Evolutionary conservation across 2,113 vertebrate genomes (phyloP).

Genomic region (Trochalopteron elliotii): DNA sequence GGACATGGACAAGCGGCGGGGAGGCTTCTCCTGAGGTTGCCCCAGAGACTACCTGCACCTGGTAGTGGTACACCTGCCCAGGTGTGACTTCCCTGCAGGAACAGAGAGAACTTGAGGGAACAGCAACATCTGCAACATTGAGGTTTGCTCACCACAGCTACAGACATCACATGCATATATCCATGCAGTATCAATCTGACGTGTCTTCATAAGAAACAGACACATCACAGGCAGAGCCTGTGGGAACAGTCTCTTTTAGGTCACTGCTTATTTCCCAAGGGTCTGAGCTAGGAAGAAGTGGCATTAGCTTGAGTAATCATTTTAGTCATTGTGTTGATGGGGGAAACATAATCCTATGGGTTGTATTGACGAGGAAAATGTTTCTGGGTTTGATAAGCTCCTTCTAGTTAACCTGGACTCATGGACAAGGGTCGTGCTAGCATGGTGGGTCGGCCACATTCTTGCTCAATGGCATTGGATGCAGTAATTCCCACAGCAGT

Average conservation of each 20-base stretch:
- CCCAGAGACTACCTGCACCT: conserved; percentile 82
- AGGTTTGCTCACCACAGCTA: not conserved
- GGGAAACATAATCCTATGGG: not conserved
- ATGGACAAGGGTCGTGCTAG: not conserved
- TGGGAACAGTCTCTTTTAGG: not conserved
- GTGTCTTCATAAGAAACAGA: not conserved
- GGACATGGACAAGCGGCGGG: conserved; percentile 79
- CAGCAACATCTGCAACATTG: not conserved
- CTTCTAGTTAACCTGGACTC: not conserved
- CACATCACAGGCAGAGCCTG: not conserved
- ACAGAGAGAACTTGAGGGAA: not conserved
- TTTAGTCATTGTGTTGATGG: not conserved
- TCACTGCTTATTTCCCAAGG: not conserved
- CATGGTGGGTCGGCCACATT: not conserved
- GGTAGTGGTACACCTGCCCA: conserved; percentile 85
- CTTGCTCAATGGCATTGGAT: not conserved
- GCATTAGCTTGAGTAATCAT: not conserved
- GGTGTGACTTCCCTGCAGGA: conserved; percentile 79
- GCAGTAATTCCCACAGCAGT: accelerated
- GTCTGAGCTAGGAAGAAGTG: not conserved
- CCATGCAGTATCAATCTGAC: not conserved
- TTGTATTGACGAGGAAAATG: not conserved
- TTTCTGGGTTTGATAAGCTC: not conserved
- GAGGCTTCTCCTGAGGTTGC: conserved; percentile 82
- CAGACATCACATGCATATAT: accelerated